Evolutionary conservation across 2,888 invertebrate genomes (phyloP).

Genomic region (Lithophane semibrunnea): DNA sequence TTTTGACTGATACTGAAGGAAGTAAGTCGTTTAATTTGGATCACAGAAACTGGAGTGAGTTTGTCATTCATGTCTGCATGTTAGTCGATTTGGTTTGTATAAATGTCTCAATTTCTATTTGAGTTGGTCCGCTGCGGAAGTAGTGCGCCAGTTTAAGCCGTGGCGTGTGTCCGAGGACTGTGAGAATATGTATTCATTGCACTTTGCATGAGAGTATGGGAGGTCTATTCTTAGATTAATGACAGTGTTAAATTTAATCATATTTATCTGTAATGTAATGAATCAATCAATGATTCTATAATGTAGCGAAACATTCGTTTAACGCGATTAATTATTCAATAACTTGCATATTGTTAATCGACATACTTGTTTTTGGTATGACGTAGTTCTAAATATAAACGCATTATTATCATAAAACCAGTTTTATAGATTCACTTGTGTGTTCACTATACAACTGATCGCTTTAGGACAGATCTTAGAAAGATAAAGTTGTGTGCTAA

Average conservation of each 20-base stretch:
- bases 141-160: slow-evolving; percentile 72
- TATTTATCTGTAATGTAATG: slow-evolving; percentile 71
- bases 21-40: slow-evolving; percentile 69
- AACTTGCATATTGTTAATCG: slow-evolving; percentile 55
- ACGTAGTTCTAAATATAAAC: slow-evolving; percentile 45
- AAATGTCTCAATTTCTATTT: slow-evolving; percentile 67
- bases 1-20: slow-evolving; percentile 59
- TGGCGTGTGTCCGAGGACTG: slow-evolving; percentile 70
- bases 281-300: slow-evolving; percentile 69
- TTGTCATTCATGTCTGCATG: slow-evolving; percentile 62
- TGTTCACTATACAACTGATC: slow-evolving; percentile 35
- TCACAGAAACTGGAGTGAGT: slow-evolving; percentile 69
- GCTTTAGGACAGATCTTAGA: slow-evolving; percentile 46
- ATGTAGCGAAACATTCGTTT: slow-evolving; percentile 66
- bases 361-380: slow-evolving; percentile 49
- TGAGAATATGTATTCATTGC: slow-evolving; percentile 76
- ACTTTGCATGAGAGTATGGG: slow-evolving; percentile 76
- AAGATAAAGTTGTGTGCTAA: slow-evolving; percentile 69
- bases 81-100: slow-evolving; percentile 65
- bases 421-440: slow-evolving; percentile 53
- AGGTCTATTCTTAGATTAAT: slow-evolving; percentile 76
- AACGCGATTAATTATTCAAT: slow-evolving; percentile 63
- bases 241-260: slow-evolving; percentile 69
- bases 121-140: slow-evolving; percentile 72
- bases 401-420: slow-evolving; percentile 50